Percentiles rank a stretch among this genome's conserved stretches.
Evolutionary conservation across 2,113 vertebrate genomes (phyloP).

Genomic region (Potamarius usumacintae): DNA sequence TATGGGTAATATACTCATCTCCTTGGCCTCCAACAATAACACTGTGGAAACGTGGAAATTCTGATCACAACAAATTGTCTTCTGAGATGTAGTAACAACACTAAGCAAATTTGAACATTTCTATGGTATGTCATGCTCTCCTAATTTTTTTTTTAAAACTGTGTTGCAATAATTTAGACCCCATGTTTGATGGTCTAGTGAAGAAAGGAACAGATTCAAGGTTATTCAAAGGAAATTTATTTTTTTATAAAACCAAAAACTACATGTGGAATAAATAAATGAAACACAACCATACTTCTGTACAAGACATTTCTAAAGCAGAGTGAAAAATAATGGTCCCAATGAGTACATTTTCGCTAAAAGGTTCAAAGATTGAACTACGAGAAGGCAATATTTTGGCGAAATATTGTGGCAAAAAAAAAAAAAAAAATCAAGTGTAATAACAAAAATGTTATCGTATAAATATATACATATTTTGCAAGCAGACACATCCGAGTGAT

Average conservation of each 20-base stretch:
- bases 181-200: background rate
- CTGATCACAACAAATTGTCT: background rate
- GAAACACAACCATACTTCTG: conserved; percentile 82
- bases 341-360: conserved; percentile 66
- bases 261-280: conserved; percentile 93
- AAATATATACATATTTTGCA: conserved; percentile 55
- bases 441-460: conserved; percentile 55
- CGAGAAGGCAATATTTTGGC: conserved; percentile 57
- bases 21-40: background rate
- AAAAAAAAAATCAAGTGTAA: conserved; percentile 52
- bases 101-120: no score
- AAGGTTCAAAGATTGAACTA: conserved; percentile 57
- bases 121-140: no score
- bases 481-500: conserved; percentile 52
- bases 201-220: conserved; percentile 7
- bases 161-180: background rate
- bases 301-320: conserved; percentile 75
- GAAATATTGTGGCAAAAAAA: conserved; percentile 52
- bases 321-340: conserved; percentile 64
- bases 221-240: conserved; percentile 50
- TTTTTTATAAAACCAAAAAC: conserved; percentile 86
- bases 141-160: background rate
- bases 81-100: no score
- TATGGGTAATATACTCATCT: background rate
- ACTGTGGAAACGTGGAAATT: background rate